Evolutionary conservation across 2,888 invertebrate genomes (phyloP).

Genomic region (Lasius platythorax): DNA sequence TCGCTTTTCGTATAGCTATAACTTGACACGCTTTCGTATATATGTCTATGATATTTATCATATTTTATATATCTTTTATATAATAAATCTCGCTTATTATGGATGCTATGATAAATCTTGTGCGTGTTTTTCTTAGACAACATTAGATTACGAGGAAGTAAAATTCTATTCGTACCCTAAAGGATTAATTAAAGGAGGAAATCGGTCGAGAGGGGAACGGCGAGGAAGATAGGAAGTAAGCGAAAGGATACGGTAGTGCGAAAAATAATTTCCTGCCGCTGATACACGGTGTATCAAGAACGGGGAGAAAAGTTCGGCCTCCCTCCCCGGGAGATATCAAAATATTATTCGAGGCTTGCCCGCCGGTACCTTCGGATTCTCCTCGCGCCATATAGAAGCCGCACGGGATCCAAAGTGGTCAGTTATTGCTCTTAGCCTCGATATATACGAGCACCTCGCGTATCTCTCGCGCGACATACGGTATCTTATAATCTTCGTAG

Average conservation of each 20-base stretch:
- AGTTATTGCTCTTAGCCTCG: constrained; percentile 72
- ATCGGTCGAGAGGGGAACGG: constrained; percentile 35
- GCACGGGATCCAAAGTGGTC: constrained; percentile 69
- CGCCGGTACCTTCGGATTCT: constrained; percentile 75
- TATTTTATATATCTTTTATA: neutral
- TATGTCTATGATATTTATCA: neutral
- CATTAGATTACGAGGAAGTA: neutral
- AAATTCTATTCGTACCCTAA: constrained; percentile 20
- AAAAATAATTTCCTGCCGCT: constrained; percentile 85
- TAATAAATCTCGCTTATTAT: neutral
- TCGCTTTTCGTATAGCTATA: neutral
- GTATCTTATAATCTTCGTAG: constrained; percentile 39
- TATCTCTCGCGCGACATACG: constrained; percentile 11
- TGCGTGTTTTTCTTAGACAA: neutral
- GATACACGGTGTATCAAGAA: constrained; percentile 80
- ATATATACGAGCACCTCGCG: constrained; percentile 25
- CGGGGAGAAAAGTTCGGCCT: constrained; percentile 70
- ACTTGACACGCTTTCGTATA: neutral
- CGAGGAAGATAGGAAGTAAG: constrained; percentile 48
- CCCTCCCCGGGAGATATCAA: constrained; percentile 79
- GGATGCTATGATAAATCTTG: neutral
- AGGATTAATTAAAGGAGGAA: constrained; percentile 31
- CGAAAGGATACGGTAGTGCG: constrained; percentile 77
- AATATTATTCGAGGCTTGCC: constrained; percentile 83
- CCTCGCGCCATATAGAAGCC: constrained; percentile 73